These are phyloP conservation scores for Trachymyrmex cornetzi DNA, from an alignment of 1,140 invertebrate species.

Conservation along the genomic window DNA sequence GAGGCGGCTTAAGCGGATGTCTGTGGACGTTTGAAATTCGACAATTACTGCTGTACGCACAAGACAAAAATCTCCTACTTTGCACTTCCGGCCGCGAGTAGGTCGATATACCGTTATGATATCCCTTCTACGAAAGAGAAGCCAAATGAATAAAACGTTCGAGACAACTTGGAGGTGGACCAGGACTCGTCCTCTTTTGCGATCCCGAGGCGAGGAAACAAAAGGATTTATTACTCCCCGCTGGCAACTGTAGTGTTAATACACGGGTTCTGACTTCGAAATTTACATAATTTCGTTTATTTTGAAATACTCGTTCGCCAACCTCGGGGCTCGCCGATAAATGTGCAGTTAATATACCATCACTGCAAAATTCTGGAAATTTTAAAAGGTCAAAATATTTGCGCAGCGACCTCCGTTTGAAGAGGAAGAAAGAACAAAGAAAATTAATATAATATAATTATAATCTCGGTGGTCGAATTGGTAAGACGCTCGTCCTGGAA, in stretches of 20 bases:
- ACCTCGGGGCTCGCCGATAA: background rate
- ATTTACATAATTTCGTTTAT: constrained; percentile 74
- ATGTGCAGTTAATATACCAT: background rate
- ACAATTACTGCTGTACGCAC: constrained; percentile 30
- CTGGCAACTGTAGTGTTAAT: constrained; percentile 74
- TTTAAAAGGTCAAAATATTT: background rate
- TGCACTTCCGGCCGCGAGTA: constrained; percentile 81
- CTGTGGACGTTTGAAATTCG: constrained; percentile 32
- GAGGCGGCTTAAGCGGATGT: constrained; percentile 8
- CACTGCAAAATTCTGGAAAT: constrained; percentile 40
- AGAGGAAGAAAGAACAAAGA: background rate
- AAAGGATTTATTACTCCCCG: constrained; percentile 75
- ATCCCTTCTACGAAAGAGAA: constrained; percentile 74
- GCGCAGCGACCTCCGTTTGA: background rate
- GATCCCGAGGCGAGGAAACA: constrained; percentile 61
- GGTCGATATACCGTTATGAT: constrained; percentile 82
- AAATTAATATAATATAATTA: too few relatives aligned
- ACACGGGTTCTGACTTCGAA: constrained; percentile 66
- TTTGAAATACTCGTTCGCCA: constrained; percentile 47
- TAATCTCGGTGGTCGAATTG: too few relatives aligned
- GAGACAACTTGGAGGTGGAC: constrained; percentile 68
- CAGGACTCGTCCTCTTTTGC: constrained; percentile 70
- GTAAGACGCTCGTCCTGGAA: too few relatives aligned
- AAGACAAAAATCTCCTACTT: constrained; percentile 55
- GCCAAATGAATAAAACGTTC: constrained; percentile 69